phyloP scores from a whole-genome alignment of 35 echinoderm and acorn worm genomes.

The Chiridota heheva region DNA sequence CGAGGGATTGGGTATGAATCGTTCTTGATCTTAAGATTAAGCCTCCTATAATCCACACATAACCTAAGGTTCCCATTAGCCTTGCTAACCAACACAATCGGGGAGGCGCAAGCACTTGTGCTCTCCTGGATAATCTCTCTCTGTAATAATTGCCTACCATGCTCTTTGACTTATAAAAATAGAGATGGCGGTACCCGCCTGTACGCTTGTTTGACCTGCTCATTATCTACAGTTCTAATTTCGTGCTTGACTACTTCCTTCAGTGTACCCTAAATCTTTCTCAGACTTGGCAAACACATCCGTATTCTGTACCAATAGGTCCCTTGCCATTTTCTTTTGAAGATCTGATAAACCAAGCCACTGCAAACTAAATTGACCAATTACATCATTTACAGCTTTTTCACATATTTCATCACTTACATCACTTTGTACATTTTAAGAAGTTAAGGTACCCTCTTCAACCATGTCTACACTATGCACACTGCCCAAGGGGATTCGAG shows the following conservation, averaged over 20 bases:
- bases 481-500: not conserved
- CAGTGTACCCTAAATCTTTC: slow-evolving; percentile 1
- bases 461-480: not conserved
- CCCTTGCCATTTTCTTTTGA: not conserved
- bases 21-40: slow-evolving; percentile 28
- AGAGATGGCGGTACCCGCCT: slow-evolving; percentile 18
- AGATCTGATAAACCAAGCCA: not conserved
- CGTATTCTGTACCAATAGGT: not conserved
- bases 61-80: slow-evolving; percentile 47
- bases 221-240: not conserved
- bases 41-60: too few species aligned
- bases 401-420: not conserved
- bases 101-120: slow-evolving; percentile 53
- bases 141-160: slow-evolving; percentile 3
- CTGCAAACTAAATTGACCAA: not conserved
- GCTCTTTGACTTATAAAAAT: slow-evolving; percentile 22
- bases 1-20: slow-evolving; percentile 56
- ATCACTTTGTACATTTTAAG: not conserved
- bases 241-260: not conserved
- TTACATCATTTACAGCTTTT: not conserved
- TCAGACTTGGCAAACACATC: slow-evolving; percentile 5
- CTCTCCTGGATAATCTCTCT: too few species aligned
- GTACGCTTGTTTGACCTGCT: slow-evolving; percentile 19
- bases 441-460: not conserved
- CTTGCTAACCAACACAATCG: slow-evolving; percentile 64